Evolutionary conservation across 2,113 vertebrate species (phyloP).

Genomic region (Nettapus auritus): DNA sequence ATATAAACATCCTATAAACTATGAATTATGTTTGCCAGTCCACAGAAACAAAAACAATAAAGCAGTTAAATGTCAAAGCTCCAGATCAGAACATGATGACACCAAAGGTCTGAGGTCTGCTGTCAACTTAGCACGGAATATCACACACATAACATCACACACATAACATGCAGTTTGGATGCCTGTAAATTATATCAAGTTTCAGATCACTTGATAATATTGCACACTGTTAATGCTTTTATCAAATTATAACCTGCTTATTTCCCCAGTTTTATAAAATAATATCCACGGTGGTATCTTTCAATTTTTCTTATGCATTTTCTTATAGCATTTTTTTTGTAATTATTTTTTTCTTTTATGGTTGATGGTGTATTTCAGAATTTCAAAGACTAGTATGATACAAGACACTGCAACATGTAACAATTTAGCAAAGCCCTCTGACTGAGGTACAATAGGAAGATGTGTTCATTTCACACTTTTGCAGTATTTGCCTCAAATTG

Average conservation of each 20-base stretch:
- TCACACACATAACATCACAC: background rate
- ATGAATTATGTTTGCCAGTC: background rate
- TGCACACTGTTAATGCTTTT: background rate
- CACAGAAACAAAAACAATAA: background rate
- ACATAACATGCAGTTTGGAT: background rate
- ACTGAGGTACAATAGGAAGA: background rate
- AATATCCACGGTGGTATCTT: background rate
- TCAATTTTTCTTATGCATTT: background rate
- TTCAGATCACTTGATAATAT: background rate
- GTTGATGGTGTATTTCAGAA: background rate
- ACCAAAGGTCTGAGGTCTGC: background rate
- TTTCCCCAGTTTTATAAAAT: background rate
- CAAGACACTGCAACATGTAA: background rate
- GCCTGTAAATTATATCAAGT: background rate
- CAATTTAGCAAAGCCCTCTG: background rate
- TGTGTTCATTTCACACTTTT: background rate
- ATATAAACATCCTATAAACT: background rate
- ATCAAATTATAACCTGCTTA: background rate
- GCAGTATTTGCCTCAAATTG: background rate
- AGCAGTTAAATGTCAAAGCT: background rate
- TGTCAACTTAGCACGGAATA: background rate
- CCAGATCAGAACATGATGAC: background rate
- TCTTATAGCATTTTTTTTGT: accelerated
- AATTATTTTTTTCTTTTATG: background rate
- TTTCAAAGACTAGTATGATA: background rate